Evolutionary conservation across 1,140 invertebrate species (phyloP).

Genomic region (Dinoponera quadriceps): DNA sequence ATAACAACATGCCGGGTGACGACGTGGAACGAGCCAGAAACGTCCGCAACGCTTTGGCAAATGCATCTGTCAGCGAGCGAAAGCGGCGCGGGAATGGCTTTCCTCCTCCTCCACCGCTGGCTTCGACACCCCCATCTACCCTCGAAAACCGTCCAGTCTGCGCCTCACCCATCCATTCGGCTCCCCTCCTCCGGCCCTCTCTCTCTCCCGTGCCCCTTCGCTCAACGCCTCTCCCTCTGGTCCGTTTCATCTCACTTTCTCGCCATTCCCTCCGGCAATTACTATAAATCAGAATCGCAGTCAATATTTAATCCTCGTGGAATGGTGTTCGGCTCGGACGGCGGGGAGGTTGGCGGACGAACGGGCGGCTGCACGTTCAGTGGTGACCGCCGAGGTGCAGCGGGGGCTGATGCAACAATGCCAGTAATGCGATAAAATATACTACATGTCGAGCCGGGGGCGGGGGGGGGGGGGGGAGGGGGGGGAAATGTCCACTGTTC

Average conservation of each 20-base stretch:
- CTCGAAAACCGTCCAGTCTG: slow-evolving; percentile 65
- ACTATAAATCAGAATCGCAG: slow-evolving; percentile 85
- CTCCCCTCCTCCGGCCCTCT: slow-evolving; percentile 65
- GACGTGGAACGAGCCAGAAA: slow-evolving; percentile 74
- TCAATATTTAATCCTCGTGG: slow-evolving; percentile 85
- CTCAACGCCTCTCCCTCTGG: slow-evolving; percentile 58
- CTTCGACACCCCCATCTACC: slow-evolving; percentile 46
- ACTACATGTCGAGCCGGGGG: slow-evolving; percentile 72
- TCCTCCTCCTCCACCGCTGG: slow-evolving; percentile 67
- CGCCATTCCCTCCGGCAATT: slow-evolving; percentile 80
- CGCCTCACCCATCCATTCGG: slow-evolving; percentile 65
- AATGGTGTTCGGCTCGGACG: slow-evolving; percentile 78
- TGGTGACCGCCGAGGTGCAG: slow-evolving; percentile 64
- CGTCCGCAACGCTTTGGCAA: slow-evolving; percentile 79
- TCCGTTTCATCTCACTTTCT: slow-evolving; percentile 66
- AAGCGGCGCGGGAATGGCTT: slow-evolving; percentile 80
- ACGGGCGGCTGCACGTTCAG: slow-evolving; percentile 60
- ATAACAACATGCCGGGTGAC: slow-evolving; percentile 74
- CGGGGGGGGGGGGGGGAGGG: slow-evolving; percentile 61
- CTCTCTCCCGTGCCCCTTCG: slow-evolving; percentile 41
- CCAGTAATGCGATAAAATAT: slow-evolving; percentile 83
- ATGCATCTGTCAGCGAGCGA: slow-evolving; percentile 82
- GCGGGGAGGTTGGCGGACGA: slow-evolving; percentile 38
- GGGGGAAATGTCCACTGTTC: slow-evolving; percentile 72
- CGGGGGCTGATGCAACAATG: slow-evolving; percentile 80